Percentiles rank a stretch among this genome's conserved stretches.
Evolutionary conservation across 2,113 vertebrate species (phyloP).

Genomic region (Petaurus breviceps): DNA sequence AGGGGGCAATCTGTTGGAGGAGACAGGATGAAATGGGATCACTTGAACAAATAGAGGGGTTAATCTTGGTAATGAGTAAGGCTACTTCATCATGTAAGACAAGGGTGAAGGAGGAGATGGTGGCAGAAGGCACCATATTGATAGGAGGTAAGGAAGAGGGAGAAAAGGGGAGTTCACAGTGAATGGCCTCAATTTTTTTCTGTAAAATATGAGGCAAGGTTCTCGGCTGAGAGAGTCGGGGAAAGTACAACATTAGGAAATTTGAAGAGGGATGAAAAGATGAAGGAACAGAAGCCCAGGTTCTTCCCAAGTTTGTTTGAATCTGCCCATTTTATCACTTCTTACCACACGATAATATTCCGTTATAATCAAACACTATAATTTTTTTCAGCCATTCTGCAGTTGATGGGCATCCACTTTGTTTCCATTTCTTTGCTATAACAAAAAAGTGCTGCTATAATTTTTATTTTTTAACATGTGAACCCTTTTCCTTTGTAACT

Average conservation of each 20-base stretch:
- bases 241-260: neutral
- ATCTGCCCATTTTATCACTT: neutral
- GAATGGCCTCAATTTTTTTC: neutral
- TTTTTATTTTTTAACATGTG: neutral
- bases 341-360: neutral
- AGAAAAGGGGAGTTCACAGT: neutral
- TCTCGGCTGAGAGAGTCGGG: neutral
- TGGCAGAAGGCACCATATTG: neutral
- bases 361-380: neutral
- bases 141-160: neutral
- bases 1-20: neutral
- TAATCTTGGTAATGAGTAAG: neutral
- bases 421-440: too few species aligned
- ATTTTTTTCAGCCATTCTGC: neutral
- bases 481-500: neutral
- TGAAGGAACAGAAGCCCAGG: neutral
- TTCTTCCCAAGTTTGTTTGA: neutral
- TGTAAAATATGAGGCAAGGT: neutral
- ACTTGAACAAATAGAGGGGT: neutral
- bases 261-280: neutral
- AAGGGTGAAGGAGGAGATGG: too few species aligned
- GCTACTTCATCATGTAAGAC: neutral
- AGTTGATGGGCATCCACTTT: too few species aligned
- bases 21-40: neutral
- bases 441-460: neutral